Percentiles rank a stretch among this genome's conserved stretches.
phyloP scores from a whole-genome alignment of 2,797 vertebrate genomes.

The Catamblyrhynchus diadema region DNA sequence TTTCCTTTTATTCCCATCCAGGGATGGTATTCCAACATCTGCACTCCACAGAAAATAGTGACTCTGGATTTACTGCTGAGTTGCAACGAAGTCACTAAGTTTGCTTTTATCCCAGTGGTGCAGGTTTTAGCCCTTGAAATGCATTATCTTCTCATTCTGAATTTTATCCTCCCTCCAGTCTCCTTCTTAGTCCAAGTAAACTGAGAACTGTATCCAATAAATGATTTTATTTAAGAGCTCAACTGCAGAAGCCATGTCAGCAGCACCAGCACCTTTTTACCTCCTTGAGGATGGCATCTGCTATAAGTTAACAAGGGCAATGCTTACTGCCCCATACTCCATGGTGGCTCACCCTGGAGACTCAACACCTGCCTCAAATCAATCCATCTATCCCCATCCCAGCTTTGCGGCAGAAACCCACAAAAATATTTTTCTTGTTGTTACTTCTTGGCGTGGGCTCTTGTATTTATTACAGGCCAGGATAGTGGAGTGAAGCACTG shows the following conservation, averaged over 20 bases:
- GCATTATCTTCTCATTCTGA: neutral
- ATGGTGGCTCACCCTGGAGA: neutral
- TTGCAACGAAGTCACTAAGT: slow-evolving; percentile 33
- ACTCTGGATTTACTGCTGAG: slow-evolving; percentile 19
- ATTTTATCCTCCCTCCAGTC: neutral
- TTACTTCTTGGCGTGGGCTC: neutral
- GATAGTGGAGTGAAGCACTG: neutral
- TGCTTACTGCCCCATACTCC: neutral
- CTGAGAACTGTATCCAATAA: neutral
- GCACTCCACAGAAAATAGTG: slow-evolving; percentile 32
- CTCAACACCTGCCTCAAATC: slow-evolving; percentile 5
- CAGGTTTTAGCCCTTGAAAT: slow-evolving; percentile 44
- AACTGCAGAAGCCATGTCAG: neutral
- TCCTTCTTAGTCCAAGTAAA: neutral
- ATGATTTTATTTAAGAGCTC: neutral
- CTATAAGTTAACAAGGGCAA: neutral
- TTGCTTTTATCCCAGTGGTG: slow-evolving; percentile 24
- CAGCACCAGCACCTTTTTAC: neutral
- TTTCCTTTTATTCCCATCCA: slow-evolving; percentile 64
- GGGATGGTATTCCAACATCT: slow-evolving; percentile 54
- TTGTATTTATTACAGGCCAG: slow-evolving; percentile 33
- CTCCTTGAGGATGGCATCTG: neutral
- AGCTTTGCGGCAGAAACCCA: neutral
- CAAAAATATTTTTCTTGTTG: slow-evolving; percentile 25
- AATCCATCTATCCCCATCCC: neutral